phyloP scores from a whole-genome alignment of 1,140 invertebrate genomes.

The Limonius californicus region DNA sequence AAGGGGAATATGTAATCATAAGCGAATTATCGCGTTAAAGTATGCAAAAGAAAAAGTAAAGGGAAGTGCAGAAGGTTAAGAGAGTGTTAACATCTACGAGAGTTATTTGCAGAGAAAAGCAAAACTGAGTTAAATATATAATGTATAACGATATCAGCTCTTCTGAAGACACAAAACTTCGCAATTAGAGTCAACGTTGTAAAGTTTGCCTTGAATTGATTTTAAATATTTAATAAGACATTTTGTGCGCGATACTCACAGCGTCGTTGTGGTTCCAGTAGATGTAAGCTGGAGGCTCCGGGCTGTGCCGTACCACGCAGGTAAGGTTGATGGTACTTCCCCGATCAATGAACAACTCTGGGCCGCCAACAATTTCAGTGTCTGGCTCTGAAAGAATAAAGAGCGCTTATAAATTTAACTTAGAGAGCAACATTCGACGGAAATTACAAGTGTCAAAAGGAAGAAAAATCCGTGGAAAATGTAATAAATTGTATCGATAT shows the following conservation, averaged over 20 bases:
- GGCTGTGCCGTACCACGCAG: constrained; percentile 83
- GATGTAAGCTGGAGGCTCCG: constrained; percentile 87
- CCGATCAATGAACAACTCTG: constrained; percentile 85
- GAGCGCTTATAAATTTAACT: constrained; percentile 16
- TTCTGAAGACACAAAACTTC: neutral
- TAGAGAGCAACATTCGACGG: constrained; percentile 10
- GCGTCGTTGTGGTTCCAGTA: constrained; percentile 90
- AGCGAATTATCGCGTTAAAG: too few relatives aligned
- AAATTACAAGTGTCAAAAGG: constrained; percentile 21
- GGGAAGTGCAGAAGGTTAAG: too few relatives aligned
- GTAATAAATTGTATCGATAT: constrained; percentile 10
- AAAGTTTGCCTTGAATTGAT: constrained; percentile 5
- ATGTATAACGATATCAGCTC: neutral
- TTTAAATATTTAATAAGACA: constrained; percentile 16
- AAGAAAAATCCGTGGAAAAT: constrained; percentile 14
- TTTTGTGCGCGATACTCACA: constrained; percentile 53
- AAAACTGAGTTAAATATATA: neutral
- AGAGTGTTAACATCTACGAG: too few relatives aligned
- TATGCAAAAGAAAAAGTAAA: too few relatives aligned
- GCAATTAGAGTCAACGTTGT: neutral
- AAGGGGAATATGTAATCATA: too few relatives aligned
- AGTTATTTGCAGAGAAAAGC: neutral
- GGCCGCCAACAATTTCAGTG: constrained; percentile 83
- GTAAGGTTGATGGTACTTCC: constrained; percentile 92
- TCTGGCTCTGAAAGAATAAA: constrained; percentile 71